Percentiles rank a stretch among this genome's conserved stretches.
phyloP scores from a whole-genome alignment of 2,888 invertebrate genomes.

The Meganola albula region DNA sequence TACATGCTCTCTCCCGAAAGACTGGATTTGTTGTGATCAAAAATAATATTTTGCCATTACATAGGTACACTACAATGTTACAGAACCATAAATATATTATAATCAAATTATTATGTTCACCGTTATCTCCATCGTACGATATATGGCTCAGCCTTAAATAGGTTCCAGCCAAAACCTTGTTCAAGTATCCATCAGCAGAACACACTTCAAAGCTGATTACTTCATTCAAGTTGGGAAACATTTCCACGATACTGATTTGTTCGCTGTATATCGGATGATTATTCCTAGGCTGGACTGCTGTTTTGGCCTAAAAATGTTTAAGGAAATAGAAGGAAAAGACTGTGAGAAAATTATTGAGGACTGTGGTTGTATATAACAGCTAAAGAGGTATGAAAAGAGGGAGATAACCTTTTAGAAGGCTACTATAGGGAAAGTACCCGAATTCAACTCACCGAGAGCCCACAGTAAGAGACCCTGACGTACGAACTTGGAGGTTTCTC shows the following conservation, averaged over 20 bases:
- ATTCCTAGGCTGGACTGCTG: conserved; percentile 79
- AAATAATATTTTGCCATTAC: too few relatives aligned
- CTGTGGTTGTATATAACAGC: too few relatives aligned
- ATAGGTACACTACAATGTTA: too few relatives aligned
- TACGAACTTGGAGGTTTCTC: conserved; percentile 54
- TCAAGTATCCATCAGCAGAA: conserved; percentile 57
- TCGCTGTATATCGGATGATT: conserved; percentile 85
- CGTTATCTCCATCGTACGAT: conserved; percentile 61
- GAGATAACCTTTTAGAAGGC: too few relatives aligned
- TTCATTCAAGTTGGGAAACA: conserved; percentile 89
- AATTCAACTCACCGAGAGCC: conserved; percentile 48
- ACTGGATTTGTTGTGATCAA: too few relatives aligned
- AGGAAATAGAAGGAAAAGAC: too few relatives aligned
- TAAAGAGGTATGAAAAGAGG: too few relatives aligned
- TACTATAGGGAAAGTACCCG: too few relatives aligned
- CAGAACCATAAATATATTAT: too few relatives aligned
- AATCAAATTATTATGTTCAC: conserved; percentile 34
- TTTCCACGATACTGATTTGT: conserved; percentile 85
- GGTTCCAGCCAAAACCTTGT: conserved; percentile 45
- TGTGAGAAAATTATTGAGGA: too few relatives aligned
- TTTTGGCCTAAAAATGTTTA: conserved; percentile 79
- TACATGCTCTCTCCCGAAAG: too few relatives aligned
- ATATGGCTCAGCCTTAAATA: conserved; percentile 43
- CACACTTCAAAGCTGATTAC: conserved; percentile 82
- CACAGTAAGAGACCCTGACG: conserved; percentile 53